Evolutionary conservation across 2,888 invertebrate genomes (phyloP).

Genomic region (Lottia scabra): DNA sequence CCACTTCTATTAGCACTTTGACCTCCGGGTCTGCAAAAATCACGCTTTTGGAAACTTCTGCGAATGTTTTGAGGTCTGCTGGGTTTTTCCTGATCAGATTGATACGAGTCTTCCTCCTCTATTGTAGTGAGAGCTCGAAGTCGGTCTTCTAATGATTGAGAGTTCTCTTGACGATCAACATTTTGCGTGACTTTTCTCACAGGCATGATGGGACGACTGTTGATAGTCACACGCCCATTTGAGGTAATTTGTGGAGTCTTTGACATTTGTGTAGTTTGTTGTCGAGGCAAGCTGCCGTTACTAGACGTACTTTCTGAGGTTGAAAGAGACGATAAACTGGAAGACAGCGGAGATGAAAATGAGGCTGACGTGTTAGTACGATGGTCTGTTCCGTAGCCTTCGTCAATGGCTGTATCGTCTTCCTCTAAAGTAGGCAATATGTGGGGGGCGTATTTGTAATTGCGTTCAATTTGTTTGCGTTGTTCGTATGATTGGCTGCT

Average conservation of each 20-base stretch:
- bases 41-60: background rate
- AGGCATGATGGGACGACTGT: constrained; percentile 19
- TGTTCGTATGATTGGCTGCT: constrained; percentile 42
- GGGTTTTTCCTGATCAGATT: background rate
- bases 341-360: constrained; percentile 53
- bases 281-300: background rate
- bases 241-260: constrained; percentile 20
- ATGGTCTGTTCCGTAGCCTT: constrained; percentile 57
- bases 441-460: background rate
- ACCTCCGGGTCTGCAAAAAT: background rate
- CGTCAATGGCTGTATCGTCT: constrained; percentile 45
- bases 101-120: constrained; percentile 49
- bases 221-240: constrained; percentile 19
- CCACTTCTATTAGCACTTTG: background rate
- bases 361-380: constrained; percentile 48
- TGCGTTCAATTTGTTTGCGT: constrained; percentile 13
- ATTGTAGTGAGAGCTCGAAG: constrained; percentile 54
- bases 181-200: constrained; percentile 13
- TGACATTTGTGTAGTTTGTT: background rate
- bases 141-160: constrained; percentile 42
- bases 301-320: constrained; percentile 32
- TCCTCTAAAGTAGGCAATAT: constrained; percentile 4
- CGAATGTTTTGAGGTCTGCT: background rate
- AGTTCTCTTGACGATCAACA: constrained; percentile 9
- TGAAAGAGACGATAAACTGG: constrained; percentile 46